Base-by-base conservation (phyloP, 1,140 invertebrate species). In the Penaeus chinensis region DNA sequence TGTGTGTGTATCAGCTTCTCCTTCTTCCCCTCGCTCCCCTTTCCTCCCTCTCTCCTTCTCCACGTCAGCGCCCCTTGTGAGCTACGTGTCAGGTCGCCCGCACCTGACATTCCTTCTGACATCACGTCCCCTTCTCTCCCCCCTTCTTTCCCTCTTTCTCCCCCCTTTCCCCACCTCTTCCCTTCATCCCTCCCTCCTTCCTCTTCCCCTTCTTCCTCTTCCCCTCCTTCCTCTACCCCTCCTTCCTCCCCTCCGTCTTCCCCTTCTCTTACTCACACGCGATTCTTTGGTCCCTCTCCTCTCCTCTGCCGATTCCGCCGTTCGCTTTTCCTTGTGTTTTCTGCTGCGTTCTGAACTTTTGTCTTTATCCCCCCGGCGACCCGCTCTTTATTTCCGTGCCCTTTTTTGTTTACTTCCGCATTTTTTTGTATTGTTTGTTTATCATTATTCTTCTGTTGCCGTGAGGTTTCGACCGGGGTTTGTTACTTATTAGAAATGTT, bases 41-140 rank as follows among this genome's bases (percentile, higher is more conserved):
- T 76, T 42, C 42, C 71, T 76, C 71, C 42, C 71, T 76, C 71
- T 76, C 71, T 76, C 71, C 63, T 24, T 24, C 63, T 24, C 63
- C 71, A 13, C 24, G 7, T n/a, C 71, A 18, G 3, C 24, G 11
- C 24, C n/a, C 24, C 71, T 20, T 24, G 27, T 18, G 19, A 27
- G 18, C 71, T 76, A 27, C 24, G 18, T 76, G 27, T 76, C 24
- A 11, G 27, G 18, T 11, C 74, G 18, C 27, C 54, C 32, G 7
- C 22, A 22, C 76, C n/a, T 24, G 20, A 37, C 16, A 37, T 42
- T 18, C 24, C 76, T 77, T 54, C 27, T 42, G 18, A 18, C 27
- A 37, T 77, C 76, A 22, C 76, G 10, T 20, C 76, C 16, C 69
- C 37, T n/a, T 37, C n/a, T n/a, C n/a, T n/a, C n/a, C 69, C 22